phyloP scores from a whole-genome alignment of 64 coral and sea anemone species.

The Pocillopora damicornis region DNA sequence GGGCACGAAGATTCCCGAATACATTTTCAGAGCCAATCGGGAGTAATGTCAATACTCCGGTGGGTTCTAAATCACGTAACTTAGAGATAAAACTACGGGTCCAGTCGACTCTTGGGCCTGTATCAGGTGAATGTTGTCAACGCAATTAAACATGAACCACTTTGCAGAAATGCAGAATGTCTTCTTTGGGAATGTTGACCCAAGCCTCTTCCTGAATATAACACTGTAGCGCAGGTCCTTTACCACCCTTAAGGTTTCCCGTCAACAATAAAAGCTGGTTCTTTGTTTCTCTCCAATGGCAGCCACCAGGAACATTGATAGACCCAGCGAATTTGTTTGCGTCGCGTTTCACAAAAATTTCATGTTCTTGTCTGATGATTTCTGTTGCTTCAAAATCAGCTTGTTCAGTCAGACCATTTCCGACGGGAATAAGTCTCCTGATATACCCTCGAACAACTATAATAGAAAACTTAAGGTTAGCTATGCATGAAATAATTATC shows the following conservation, averaged over 20 bases:
- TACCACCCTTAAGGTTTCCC: conserved; percentile 7
- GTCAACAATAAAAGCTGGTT: neutral
- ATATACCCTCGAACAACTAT: conserved; percentile 21
- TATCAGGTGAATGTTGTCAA: neutral
- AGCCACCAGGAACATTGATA: neutral
- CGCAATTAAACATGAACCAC: neutral
- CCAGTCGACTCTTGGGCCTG: neutral
- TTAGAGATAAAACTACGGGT: neutral
- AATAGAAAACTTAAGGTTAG: neutral
- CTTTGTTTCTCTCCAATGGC: conserved; percentile 12
- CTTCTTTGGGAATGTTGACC: conserved; percentile 1
- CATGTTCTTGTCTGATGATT: conserved; percentile 17
- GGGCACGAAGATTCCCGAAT: no score
- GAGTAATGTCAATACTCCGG: neutral
- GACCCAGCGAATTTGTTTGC: neutral
- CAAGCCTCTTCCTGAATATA: conserved; percentile 8
- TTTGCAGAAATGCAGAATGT: conserved; percentile 1
- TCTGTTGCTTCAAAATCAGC: conserved; percentile 22
- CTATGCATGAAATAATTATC: no score
- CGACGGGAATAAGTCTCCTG: neutral
- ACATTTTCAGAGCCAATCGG: no score
- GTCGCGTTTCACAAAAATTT: conserved; percentile 9
- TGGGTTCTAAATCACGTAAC: neutral
- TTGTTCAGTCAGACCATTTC: conserved; percentile 7
- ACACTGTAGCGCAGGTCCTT: conserved; percentile 18